Percentiles rank a stretch among this genome's conserved stretches.
These are phyloP conservation scores for Podarcis lilfordi DNA, from an alignment of 2,797 vertebrate species.

Conservation along the genomic window DNA sequence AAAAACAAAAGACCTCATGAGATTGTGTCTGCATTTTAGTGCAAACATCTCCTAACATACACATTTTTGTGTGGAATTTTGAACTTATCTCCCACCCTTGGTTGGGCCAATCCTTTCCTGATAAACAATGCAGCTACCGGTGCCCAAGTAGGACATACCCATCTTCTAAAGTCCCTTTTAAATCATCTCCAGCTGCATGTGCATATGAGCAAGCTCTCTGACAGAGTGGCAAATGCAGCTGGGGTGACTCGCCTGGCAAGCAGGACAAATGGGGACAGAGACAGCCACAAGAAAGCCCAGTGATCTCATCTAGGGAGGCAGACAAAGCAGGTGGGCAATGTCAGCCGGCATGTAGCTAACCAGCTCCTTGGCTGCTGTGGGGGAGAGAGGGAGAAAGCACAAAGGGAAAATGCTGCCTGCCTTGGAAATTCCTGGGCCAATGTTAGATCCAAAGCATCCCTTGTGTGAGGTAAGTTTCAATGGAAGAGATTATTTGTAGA, in stretches of 20 bases:
- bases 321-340: constrained; percentile 50
- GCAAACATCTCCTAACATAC: too few species aligned
- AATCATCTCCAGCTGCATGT: not conserved
- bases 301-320: constrained; percentile 68
- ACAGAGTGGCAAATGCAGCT: constrained; percentile 53
- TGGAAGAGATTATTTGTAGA: not conserved
- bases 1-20: too few species aligned
- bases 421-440: not conserved
- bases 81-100: too few species aligned
- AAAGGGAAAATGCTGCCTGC: not conserved
- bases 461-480: not conserved
- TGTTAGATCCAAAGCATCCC: not conserved
- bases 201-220: not conserved
- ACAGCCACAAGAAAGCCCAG: constrained; percentile 35
- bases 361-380: constrained; percentile 23
- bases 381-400: not conserved
- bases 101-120: not conserved
- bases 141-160: not conserved
- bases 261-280: constrained; percentile 63
- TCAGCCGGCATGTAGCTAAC: constrained; percentile 56
- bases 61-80: too few species aligned
- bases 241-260: constrained; percentile 33
- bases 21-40: too few species aligned
- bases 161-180: not conserved
- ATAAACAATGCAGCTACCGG: not conserved